These are phyloP conservation scores for Amiota minor DNA, from an alignment of 2,888 invertebrate species.

Conservation along the genomic window DNA sequence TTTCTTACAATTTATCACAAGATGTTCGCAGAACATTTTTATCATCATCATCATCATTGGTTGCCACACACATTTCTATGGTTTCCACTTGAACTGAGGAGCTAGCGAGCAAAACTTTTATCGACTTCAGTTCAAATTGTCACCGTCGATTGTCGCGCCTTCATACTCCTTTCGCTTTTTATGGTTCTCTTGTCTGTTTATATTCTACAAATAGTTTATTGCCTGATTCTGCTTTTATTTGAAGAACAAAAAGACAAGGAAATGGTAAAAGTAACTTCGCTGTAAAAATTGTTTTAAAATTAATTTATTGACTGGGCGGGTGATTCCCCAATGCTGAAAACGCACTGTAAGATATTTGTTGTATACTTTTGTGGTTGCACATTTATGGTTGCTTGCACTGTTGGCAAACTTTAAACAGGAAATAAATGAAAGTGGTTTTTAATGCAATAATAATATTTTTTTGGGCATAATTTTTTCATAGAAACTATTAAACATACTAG, in stretches of 20 bases:
- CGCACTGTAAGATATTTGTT: slow-evolving; percentile 30
- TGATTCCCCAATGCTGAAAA: background rate
- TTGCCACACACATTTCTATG: slow-evolving; percentile 58
- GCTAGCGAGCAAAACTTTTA: slow-evolving; percentile 50
- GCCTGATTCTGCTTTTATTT: slow-evolving; percentile 7
- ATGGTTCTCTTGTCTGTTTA: background rate
- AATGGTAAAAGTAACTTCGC: background rate
- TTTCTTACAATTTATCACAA: background rate
- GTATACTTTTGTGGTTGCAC: slow-evolving; percentile 2
- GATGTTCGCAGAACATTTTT: background rate
- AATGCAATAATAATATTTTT: too few relatives aligned
- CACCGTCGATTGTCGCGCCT: background rate
- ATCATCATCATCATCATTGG: background rate
- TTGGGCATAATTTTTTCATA: too few relatives aligned
- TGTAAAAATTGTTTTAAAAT: slow-evolving; percentile 39
- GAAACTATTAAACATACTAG: too few relatives aligned
- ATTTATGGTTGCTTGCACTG: slow-evolving; percentile 3
- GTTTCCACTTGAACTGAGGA: slow-evolving; percentile 58
- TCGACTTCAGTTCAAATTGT: background rate
- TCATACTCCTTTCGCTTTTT: background rate
- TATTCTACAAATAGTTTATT: background rate
- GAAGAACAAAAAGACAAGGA: slow-evolving; percentile 12
- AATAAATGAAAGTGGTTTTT: too few relatives aligned
- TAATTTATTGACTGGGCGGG: slow-evolving; percentile 58
- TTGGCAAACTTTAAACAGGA: background rate